Evolutionary conservation across 2,113 vertebrate species (phyloP), one percentile per base, ranked within the genome.

Genomic region (Atractosteus spatula): DNA sequence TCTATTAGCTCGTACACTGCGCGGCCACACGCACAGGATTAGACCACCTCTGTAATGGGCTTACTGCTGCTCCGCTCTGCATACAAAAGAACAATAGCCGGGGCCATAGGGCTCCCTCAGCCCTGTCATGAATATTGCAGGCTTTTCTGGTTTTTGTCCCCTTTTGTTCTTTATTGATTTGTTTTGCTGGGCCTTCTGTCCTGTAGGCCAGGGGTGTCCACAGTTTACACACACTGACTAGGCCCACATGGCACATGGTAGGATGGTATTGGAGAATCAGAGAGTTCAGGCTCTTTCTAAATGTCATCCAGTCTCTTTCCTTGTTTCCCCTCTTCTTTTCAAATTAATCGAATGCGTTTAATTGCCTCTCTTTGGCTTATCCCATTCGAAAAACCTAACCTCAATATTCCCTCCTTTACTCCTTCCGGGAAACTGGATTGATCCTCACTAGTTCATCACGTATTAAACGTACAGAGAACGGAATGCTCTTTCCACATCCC

Each of bases 21-120:
- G 16, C 77, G 82, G 83, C 89, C 90, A 87, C 87, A 88, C 83
- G 82, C 78, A 76, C 77, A 45, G 77, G 85, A 82, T 84, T 79
- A 79, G 80, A 73, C 85, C 87, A 80, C 84, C 81, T 86, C 79
- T 79, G 79, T 87, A 82, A 85, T 77, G 78, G 88, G 79, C 79
- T 87, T 89, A 87, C 88, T 83, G 81, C 78, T 78, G 70, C 69
- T n/a, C 64, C 41, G 47, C 76, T 81, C 79, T 82, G 78, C 80
- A 79, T 55, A 16, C 78, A 81, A 84, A 81, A 81, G 82, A 84
- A 79, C 72, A 71, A 0, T 6, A 68, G 55, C 66, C 12, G 70
- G 69, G 72, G 63, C 17, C 62, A 51, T 57, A 66, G 64, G 68
- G 45, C 71, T 67, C 57, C 68, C 66, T 66, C 68, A 3, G 55